phyloP scores from a whole-genome alignment of 2,113 vertebrate species.

The Pipa parva region DNA sequence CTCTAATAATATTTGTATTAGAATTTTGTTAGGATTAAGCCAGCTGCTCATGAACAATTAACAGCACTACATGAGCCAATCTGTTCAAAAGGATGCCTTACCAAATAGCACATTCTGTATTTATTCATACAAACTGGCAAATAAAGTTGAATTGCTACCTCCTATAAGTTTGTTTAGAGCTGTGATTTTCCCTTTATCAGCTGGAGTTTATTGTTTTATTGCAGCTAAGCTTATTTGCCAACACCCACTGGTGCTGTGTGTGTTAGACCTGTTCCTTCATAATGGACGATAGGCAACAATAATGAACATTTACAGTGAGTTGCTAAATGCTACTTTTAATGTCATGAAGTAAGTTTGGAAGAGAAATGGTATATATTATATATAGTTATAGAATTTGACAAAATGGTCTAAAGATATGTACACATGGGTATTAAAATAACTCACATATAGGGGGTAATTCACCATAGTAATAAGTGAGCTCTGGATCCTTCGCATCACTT shows the following conservation, averaged over 20 bases:
- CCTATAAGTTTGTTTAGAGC: slow-evolving; percentile 8
- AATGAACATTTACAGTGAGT: not conserved
- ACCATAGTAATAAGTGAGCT: too few relatives aligned
- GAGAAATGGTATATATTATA: too few relatives aligned
- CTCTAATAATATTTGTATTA: slow-evolving; percentile 35
- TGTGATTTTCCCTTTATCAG: slow-evolving; percentile 16
- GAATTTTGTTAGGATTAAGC: slow-evolving; percentile 38
- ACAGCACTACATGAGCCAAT: slow-evolving; percentile 28
- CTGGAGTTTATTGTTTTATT: slow-evolving; percentile 30
- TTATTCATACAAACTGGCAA: slow-evolving; percentile 19
- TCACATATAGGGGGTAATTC: too few relatives aligned
- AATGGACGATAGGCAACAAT: not conserved
- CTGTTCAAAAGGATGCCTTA: slow-evolving; percentile 31
- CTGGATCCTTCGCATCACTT: too few relatives aligned
- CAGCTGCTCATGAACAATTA: slow-evolving; percentile 42
- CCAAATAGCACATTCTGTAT: slow-evolving; percentile 40
- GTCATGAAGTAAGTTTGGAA: too few relatives aligned
- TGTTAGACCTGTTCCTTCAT: not conserved
- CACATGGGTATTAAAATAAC: too few relatives aligned
- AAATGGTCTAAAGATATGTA: too few relatives aligned
- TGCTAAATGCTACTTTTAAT: not conserved
- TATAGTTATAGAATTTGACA: too few relatives aligned
- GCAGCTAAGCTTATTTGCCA: slow-evolving; percentile 26
- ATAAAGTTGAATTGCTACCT: slow-evolving; percentile 6
- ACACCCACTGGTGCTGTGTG: slow-evolving; percentile 17